These are phyloP conservation scores for Gonocerus acuteangulatus DNA, from an alignment of 2,888 invertebrate species.

Conservation along the genomic window DNA sequence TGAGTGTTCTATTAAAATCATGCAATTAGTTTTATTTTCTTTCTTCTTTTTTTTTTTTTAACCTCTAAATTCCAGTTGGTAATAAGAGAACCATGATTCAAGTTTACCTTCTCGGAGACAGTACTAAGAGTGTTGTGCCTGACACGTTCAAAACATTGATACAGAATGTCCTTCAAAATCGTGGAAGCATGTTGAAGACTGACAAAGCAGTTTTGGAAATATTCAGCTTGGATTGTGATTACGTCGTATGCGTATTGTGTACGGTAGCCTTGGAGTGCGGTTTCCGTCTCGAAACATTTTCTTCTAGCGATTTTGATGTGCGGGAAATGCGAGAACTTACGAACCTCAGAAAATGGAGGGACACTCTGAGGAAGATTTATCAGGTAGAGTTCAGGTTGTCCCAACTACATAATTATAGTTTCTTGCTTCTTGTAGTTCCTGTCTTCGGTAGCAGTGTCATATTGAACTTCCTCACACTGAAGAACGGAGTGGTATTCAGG, in stretches of 20 bases:
- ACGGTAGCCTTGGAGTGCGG: conserved; percentile 20
- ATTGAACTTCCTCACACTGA: conserved; percentile 3
- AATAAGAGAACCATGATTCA: not conserved
- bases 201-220: conserved; percentile 17
- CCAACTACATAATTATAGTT: not conserved
- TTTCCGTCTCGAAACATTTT: not conserved
- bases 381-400: not conserved
- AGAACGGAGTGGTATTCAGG: not conserved
- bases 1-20: too few relatives aligned
- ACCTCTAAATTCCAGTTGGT: too few relatives aligned
- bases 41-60: too few relatives aligned
- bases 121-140: conserved; percentile 3
- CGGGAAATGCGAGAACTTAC: not conserved
- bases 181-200: not conserved
- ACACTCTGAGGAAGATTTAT: not conserved
- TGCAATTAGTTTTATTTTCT: too few relatives aligned
- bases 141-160: not conserved
- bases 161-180: conserved; percentile 6
- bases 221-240: conserved; percentile 15
- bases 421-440: not conserved
- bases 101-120: conserved; percentile 6
- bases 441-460: not conserved
- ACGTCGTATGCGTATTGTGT: not conserved
- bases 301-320: conserved; percentile 5
- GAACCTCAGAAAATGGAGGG: not conserved